phyloP scores from a whole-genome alignment of 2,113 vertebrate species.

The Naja naja region DNA sequence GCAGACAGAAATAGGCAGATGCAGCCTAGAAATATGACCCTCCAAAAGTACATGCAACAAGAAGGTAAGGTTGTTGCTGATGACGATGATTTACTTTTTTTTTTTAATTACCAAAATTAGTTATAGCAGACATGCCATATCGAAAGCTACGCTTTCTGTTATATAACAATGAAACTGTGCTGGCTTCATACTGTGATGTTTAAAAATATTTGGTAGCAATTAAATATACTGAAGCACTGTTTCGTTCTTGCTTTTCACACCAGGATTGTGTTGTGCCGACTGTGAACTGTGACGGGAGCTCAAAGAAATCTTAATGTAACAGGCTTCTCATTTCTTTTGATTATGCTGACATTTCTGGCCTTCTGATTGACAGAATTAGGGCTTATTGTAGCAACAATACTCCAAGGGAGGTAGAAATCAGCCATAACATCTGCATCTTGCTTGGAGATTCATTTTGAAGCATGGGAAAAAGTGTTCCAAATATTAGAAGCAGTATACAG shows the following conservation, averaged over 20 bases:
- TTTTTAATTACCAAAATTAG: conserved; percentile 4
- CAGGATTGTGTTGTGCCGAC: not conserved
- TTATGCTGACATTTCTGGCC: conserved; percentile 6
- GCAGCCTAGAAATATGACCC: not conserved
- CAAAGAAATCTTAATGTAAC: conserved; percentile 28
- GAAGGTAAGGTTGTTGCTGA: not conserved
- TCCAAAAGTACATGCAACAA: not conserved
- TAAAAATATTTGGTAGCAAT: conserved; percentile 24
- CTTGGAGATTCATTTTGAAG: not conserved
- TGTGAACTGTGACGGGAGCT: not conserved
- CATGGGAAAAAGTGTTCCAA: not conserved
- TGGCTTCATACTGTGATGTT: conserved; percentile 10
- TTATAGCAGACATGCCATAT: not conserved
- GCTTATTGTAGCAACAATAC: conserved; percentile 4
- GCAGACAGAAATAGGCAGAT: not conserved
- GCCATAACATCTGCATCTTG: not conserved
- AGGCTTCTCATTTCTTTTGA: not conserved
- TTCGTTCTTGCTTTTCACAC: conserved; percentile 15
- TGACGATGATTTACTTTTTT: not conserved
- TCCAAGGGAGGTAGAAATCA: not conserved
- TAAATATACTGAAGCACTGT: conserved; percentile 9
- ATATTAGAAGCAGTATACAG: not conserved
- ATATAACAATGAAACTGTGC: not conserved
- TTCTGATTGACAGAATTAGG: not conserved
- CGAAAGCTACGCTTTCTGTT: not conserved